phyloP scores from a whole-genome alignment of 1,140 invertebrate genomes.

The Hermatobates lingyangjiaoensis region DNA sequence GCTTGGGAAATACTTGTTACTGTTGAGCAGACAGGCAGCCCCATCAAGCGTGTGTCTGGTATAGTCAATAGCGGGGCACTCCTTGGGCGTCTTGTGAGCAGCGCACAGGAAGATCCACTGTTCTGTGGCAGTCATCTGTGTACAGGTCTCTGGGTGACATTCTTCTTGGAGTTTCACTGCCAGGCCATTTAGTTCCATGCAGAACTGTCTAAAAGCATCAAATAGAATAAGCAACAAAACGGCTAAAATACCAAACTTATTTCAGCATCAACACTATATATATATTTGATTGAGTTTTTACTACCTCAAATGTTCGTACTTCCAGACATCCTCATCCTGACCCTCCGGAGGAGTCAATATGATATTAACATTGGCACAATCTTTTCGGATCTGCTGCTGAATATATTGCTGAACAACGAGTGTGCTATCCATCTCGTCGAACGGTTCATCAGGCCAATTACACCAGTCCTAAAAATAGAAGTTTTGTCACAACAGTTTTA shows the following conservation, averaged over 20 bases:
- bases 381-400: slow-evolving; percentile 87
- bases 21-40: slow-evolving; percentile 93
- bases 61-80: slow-evolving; percentile 99
- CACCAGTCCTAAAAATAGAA: slow-evolving; percentile 68
- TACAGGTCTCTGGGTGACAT: slow-evolving; percentile 90
- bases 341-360: slow-evolving; percentile 91
- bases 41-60: slow-evolving; percentile 98
- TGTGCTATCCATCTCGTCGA: slow-evolving; percentile 99
- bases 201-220: slow-evolving; percentile 64
- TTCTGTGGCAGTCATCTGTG: slow-evolving; percentile 99
- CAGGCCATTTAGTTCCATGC: slow-evolving; percentile 95
- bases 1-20: slow-evolving; percentile 99
- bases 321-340: slow-evolving; percentile 99
- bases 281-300: no score
- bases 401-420: slow-evolving; percentile 97
- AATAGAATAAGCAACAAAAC: not conserved
- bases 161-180: slow-evolving; percentile 84
- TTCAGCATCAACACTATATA: no score
- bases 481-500: slow-evolving; percentile 5
- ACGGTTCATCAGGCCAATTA: slow-evolving; percentile 91
- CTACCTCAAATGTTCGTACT: slow-evolving; percentile 92
- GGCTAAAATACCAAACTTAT: no score
- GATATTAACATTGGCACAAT: slow-evolving; percentile 81
- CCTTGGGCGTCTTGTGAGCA: slow-evolving; percentile 98
- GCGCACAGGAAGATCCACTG: slow-evolving; percentile 99